Evolutionary conservation across 2,888 invertebrate genomes (phyloP), one percentile per base, ranked within the genome.

Genomic region (Caenorhabditis wallacei): DNA sequence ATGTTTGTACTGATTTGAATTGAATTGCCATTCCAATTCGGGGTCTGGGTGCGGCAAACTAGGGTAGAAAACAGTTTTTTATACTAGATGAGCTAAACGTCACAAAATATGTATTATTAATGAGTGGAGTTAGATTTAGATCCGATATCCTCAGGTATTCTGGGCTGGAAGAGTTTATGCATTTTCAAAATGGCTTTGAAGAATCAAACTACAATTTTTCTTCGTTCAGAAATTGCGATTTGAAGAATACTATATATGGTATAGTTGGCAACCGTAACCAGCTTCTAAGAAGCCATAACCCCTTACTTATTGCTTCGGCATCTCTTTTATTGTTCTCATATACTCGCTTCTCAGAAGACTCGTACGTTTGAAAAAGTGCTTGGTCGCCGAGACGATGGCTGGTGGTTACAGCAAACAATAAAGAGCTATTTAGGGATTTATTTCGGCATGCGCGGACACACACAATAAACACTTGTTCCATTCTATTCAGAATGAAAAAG

Each of bases 371-470:
- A 46, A 69, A 61, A 69, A 57, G 68, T 74, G 74, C 57, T 59
- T 59, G 66, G 64, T 26, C 54, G 72, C 53, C 61, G 71, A 13
- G 37, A 51, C 51, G 61, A 16, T 63, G 64, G 46, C 20, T 10
- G 74, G 46, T 59, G 75, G 76, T 68, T 68, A 66, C 68, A 68
- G 76, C 76, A 76, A 76, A 76, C 76, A 76, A 76, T 76, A 40
- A 68, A 76, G 76, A 76, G 76, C 76, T 76, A 76, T 76, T 76
- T 76, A 76, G 76, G 69, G 76, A 76, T 76, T 76, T 76, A 76
- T 76, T 76, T 76, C 76, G 76, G 76, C 76, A 75, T 75, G 76
- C 76, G 76, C 53, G 54, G 53, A 76, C 68, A 76, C 76, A 76
- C 69, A 76, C 69, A 76, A 76, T 76, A 76, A 76, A 76, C 76